These are phyloP conservation scores for Machaerirhynchus nigripectus DNA, from an alignment of 2,113 vertebrate genomes.

Conservation along the genomic window DNA sequence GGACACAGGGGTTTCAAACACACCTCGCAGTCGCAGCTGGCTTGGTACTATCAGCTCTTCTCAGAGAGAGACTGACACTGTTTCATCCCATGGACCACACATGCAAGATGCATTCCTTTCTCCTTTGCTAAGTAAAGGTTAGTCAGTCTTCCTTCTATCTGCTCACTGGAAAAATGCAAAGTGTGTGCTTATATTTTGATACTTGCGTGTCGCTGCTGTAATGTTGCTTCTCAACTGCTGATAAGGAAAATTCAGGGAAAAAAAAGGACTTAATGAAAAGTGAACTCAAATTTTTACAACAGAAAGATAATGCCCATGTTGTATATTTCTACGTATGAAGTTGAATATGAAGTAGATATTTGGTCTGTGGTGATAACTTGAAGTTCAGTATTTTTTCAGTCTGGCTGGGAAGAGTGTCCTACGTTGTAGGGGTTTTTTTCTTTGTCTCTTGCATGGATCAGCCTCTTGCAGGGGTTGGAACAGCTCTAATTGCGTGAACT, in stretches of 20 bases:
- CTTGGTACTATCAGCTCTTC: slow-evolving; percentile 76
- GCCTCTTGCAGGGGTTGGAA: neutral
- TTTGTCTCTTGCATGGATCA: neutral
- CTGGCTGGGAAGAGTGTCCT: neutral
- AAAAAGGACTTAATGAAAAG: neutral
- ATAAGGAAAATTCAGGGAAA: neutral
- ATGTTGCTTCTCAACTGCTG: neutral
- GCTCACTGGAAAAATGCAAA: neutral
- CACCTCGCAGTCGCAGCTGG: slow-evolving; percentile 84
- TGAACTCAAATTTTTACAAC: neutral
- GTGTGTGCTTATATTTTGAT: neutral
- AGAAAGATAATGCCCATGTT: neutral
- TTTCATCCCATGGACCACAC: slow-evolving; percentile 86
- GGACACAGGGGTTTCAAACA: slow-evolving; percentile 75
- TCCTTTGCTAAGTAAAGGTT: slow-evolving; percentile 93
- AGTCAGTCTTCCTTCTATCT: slow-evolving; percentile 34
- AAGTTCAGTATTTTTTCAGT: neutral
- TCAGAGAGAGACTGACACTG: slow-evolving; percentile 84
- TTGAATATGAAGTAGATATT: neutral
- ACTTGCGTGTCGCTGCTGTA: neutral
- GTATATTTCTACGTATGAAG: neutral
- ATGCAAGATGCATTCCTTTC: slow-evolving; percentile 94
- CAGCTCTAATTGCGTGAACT: neutral
- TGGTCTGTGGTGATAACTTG: neutral
- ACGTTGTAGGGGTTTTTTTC: fast-evolving